These are phyloP conservation scores for Oncorhynchus masou DNA, from an alignment of 2,113 vertebrate genomes.

Conservation along the genomic window DNA sequence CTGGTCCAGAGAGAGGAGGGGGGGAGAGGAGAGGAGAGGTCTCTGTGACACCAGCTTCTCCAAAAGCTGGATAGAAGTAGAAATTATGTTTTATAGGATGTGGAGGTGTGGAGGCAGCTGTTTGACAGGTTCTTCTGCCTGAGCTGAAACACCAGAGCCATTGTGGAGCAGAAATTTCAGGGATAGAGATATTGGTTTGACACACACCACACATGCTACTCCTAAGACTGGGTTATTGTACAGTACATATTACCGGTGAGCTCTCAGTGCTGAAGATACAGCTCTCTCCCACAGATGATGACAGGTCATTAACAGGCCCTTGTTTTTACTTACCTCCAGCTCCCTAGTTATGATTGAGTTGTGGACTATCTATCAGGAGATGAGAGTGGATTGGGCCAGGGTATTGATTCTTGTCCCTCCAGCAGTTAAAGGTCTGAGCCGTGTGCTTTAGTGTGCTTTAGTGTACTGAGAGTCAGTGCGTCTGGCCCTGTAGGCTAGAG, in stretches of 20 bases:
- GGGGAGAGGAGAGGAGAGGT: too few species aligned
- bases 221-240: not conserved
- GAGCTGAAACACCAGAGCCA: conserved; percentile 43
- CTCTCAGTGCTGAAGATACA: conserved; percentile 20
- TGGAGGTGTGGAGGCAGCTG: conserved; percentile 24
- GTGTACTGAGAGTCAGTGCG: not conserved
- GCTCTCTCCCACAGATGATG: conserved; percentile 29
- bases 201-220: too few species aligned
- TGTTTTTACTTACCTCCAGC: conserved; percentile 25
- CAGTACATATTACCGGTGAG: not conserved
- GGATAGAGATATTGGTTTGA: conserved; percentile 11
- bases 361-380: conserved; percentile 25
- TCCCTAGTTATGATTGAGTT: conserved; percentile 27
- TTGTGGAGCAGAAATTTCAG: conserved; percentile 34
- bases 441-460: conserved; percentile 6
- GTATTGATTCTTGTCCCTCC: conserved; percentile 29
- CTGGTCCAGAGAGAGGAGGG: too few species aligned
- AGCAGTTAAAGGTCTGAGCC: conserved; percentile 17
- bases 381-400: conserved; percentile 18
- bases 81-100: conserved; percentile 32
- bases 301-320: conserved; percentile 51
- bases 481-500: not conserved
- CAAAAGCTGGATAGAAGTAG: too few species aligned
- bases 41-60: too few species aligned
- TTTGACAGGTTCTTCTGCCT: conserved; percentile 45